These are phyloP conservation scores for Drosophila chauvacae DNA, from an alignment of 1,140 invertebrate species.

Conservation along the genomic window DNA sequence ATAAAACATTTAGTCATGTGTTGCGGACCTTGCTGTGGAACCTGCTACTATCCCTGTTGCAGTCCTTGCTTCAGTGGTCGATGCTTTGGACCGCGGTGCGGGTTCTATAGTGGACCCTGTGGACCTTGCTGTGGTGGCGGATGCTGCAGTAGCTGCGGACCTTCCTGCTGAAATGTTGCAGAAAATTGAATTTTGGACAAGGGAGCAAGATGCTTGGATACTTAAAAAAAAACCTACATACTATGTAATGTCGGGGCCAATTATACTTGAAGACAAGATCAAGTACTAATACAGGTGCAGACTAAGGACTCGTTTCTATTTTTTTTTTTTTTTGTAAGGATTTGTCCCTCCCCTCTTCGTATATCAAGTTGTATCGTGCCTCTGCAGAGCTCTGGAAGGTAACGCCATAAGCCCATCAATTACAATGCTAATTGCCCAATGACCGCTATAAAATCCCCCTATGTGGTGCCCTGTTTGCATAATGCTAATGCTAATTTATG, in stretches of 20 bases:
- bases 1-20: slow-evolving; percentile 20
- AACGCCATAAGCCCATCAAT: slow-evolving; percentile 50
- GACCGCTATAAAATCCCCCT: slow-evolving; percentile 39
- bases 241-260: neutral
- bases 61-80: slow-evolving; percentile 50
- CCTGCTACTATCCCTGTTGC: slow-evolving; percentile 41
- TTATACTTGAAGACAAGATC: slow-evolving; percentile 19
- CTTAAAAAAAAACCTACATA: neutral
- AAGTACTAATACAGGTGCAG: slow-evolving; percentile 18
- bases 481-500: slow-evolving; percentile 72
- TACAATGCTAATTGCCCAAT: slow-evolving; percentile 62
- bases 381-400: no score
- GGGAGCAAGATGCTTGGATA: neutral
- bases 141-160: slow-evolving; percentile 42
- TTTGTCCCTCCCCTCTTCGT: neutral
- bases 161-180: slow-evolving; percentile 19
- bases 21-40: slow-evolving; percentile 42
- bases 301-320: neutral
- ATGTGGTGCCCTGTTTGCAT: neutral
- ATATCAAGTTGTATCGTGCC: neutral
- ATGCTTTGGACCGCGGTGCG: slow-evolving; percentile 29
- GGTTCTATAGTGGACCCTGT: slow-evolving; percentile 33
- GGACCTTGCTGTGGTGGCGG: slow-evolving; percentile 44
- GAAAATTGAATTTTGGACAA: neutral
- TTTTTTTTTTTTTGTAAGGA: neutral